Conservation (phyloP, 2,797 vertebrate species). For the Danio tinwini region DNA sequence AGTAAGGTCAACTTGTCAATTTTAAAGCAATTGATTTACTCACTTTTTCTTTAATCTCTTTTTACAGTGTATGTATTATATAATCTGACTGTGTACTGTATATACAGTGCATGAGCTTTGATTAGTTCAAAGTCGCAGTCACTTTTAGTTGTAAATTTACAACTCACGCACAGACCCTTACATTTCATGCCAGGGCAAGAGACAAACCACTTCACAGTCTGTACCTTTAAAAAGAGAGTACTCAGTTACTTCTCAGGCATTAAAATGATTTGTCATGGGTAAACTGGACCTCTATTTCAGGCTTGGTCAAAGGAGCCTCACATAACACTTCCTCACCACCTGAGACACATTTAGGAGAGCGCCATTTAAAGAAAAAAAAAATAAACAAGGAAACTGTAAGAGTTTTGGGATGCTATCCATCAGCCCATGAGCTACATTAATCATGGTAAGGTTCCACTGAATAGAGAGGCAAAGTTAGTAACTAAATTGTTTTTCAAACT, state of each 20-base stretch:
- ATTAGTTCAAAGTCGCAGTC: too few species aligned
- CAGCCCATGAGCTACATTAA: slow-evolving; percentile 13
- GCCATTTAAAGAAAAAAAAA: background rate
- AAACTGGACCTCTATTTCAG: slow-evolving; percentile 37
- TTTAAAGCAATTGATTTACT: too few species aligned
- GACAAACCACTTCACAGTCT: slow-evolving; percentile 25
- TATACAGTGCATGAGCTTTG: too few species aligned
- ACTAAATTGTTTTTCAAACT: slow-evolving; percentile 26
- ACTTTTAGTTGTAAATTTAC: too few species aligned
- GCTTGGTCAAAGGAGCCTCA: slow-evolving; percentile 19
- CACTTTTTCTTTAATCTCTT: too few species aligned
- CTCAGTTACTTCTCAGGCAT: slow-evolving; percentile 29
- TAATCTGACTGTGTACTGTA: too few species aligned
- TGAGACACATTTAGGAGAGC: slow-evolving; percentile 7
- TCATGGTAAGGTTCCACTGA: background rate
- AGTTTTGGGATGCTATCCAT: slow-evolving; percentile 31
- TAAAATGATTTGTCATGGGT: slow-evolving; percentile 41
- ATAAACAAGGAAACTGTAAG: slow-evolving; percentile 15
- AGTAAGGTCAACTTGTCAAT: too few species aligned
- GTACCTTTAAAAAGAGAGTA: slow-evolving; percentile 22
- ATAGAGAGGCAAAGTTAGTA: background rate
- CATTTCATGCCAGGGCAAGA: slow-evolving; percentile 37
- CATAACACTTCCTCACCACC: slow-evolving; percentile 4
- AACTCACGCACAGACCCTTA: slow-evolving; percentile 2
- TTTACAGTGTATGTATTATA: too few species aligned